These are phyloP conservation scores for Argyresthia goedartella DNA, from an alignment of 2,888 invertebrate species.

Conservation along the genomic window DNA sequence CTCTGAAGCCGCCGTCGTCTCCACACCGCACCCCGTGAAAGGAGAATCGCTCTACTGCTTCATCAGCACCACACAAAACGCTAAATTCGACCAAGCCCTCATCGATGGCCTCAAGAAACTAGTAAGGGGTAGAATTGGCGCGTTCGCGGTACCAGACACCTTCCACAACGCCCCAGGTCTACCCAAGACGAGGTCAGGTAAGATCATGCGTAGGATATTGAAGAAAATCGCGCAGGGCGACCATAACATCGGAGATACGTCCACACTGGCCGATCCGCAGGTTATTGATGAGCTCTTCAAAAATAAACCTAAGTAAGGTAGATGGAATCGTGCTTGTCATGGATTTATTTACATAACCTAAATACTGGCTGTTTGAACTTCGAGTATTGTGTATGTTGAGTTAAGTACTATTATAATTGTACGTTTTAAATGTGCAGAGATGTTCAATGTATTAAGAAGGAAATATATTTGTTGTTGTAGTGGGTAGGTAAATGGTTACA, in stretches of 20 bases:
- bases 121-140: conserved; percentile 93
- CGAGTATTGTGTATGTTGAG: too few species aligned
- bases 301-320: conserved; percentile 69
- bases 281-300: conserved; percentile 86
- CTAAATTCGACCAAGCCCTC: conserved; percentile 77
- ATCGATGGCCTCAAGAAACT: conserved; percentile 78
- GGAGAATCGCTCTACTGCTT: conserved; percentile 98
- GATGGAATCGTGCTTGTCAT: not conserved
- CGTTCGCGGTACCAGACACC: conserved; percentile 95
- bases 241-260: conserved; percentile 90
- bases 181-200: conserved; percentile 97
- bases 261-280: conserved; percentile 93
- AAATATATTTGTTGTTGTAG: too few species aligned
- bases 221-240: conserved; percentile 94
- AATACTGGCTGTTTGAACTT: too few species aligned
- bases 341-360: too few species aligned
- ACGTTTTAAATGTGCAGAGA: too few species aligned
- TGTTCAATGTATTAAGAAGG: too few species aligned
- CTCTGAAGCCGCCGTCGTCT: conserved; percentile 96
- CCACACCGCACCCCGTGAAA: conserved; percentile 94
- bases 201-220: conserved; percentile 96
- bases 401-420: too few species aligned
- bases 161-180: conserved; percentile 94
- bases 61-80: conserved; percentile 88
- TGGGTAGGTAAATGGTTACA: too few species aligned